Base-by-base conservation (phyloP, 2,888 invertebrate genomes). In the Halocaridina rubra region DNA sequence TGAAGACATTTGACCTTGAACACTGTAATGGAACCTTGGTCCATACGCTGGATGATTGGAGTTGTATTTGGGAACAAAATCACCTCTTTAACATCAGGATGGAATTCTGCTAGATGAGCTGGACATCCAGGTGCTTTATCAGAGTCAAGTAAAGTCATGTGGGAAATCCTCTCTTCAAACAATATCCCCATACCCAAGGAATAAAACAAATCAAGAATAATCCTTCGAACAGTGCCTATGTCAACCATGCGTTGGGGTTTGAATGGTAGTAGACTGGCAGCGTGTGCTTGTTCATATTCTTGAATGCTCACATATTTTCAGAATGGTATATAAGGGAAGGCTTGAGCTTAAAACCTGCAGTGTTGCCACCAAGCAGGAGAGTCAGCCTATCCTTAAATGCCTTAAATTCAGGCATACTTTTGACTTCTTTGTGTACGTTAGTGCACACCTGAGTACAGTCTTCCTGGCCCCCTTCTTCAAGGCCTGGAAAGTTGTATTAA, bases 381-480 rank as follows among this genome's bases (percentile, higher is more conserved):
- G 13, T 64, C 67, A 64, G 19, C 10, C 67, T n/a, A 64, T 64
- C 67, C 13, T 64, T 3, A 2, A 27, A 64, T 64, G 67, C 13
- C 67, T 3, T 64, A 24, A 64, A 64, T 16, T 8, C 3, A 24
- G n/a, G n/a, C n/a, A n/a, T n/a, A n/a, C n/a, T n/a, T n/a, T n/a
- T n/a, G 67, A 24, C 67, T 22, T 64, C 3, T 64, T 64, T 16
- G 67, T 64, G 22, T 13, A 16, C 3, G n/a, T n/a, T n/a, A n/a
- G n/a, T n/a, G n/a, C n/a, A n/a, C n/a, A n/a, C n/a, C n/a, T n/a
- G n/a, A n/a, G n/a, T n/a, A n/a, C n/a, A n/a, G n/a, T n/a, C n/a
- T n/a, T n/a, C n/a, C n/a, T 3, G n/a, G 24, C 13, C 27, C 22
- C 67, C 33, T 72, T 85, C 29, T 89, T 10, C 90, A 96, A 95